Percentiles rank a stretch among this genome's conserved stretches.
Conservation (phyloP, 2,888 invertebrate species). For the Apotomis capreana region DNA sequence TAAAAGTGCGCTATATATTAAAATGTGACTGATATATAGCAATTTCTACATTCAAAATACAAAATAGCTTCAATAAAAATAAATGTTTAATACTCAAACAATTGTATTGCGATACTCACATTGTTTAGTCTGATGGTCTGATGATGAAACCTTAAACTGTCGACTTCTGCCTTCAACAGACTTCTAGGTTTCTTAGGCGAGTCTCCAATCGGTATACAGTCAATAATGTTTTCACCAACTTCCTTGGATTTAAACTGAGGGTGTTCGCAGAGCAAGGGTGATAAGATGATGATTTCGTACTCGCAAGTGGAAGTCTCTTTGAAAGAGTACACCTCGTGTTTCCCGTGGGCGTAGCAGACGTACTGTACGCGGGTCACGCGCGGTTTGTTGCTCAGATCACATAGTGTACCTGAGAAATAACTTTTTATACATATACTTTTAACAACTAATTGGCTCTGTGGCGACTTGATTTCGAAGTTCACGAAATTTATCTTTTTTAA, state of each 20-base stretch:
- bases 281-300: conserved; percentile 95
- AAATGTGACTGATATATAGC: no score
- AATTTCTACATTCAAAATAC: background rate
- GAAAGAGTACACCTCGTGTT: conserved; percentile 95
- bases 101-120: conserved; percentile 57
- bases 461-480: no score
- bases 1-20: background rate
- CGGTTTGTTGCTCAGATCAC: conserved; percentile 94
- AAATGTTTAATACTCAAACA: background rate
- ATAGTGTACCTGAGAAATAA: conserved; percentile 85
- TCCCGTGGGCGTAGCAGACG: conserved; percentile 94
- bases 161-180: conserved; percentile 87
- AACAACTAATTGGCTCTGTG: no score
- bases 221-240: conserved; percentile 89
- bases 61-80: background rate
- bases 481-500: no score
- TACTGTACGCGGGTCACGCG: conserved; percentile 92
- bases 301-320: conserved; percentile 97
- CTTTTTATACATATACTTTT: background rate
- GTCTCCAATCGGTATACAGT: conserved; percentile 87
- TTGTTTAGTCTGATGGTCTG: conserved; percentile 74
- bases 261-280: conserved; percentile 93
- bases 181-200: conserved; percentile 89
- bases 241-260: conserved; percentile 93
- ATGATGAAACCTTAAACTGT: conserved; percentile 87